Base-by-base conservation (phyloP, 1,140 invertebrate genomes). In the Bombus soroeensis region DNA sequence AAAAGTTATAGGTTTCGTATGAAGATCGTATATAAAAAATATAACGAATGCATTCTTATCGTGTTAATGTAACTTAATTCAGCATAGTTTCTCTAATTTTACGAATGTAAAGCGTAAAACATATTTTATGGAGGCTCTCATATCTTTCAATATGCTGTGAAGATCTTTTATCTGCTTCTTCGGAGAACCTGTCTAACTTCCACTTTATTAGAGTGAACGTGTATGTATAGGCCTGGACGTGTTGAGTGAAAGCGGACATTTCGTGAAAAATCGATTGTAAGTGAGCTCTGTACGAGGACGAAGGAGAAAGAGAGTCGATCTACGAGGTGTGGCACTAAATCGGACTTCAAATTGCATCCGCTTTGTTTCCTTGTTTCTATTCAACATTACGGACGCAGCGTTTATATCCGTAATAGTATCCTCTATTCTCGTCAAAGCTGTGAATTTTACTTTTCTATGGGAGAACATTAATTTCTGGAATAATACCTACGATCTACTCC, bases 231-330 rank as follows among this genome's bases (percentile, higher is more conserved):
- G 8, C 18, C 5, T 66, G 22, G 15, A 18, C 34, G 22, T 22
- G 73, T 74, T 28, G 47, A 43, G 47, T 10, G 57, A 77, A 77
- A 77, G 57, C 22, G 75, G 57, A 41, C 28, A 77, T 39, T 77
- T 77, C 18, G 37, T 25, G 57, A 78, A 78, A 64, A 64, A 39
- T 22, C 75, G 39, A 64, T 78, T 32, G 57, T 41, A 64, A 64
- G 37, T 59, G 75, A 37, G 18, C 53, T 5, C 15, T 28, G 22
- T 18, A 28, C 41, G 15, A 32, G n/a, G 28, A 22, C 15, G n/a
- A 47, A 2, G 10, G 2, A 10, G 59, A 64, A 39, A 41, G 28
- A 39, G 22, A 66, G n/a, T 32, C 5, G 37, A 64, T 62, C n/a
- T 32, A 62, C 53, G 74, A 76, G 74, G 37, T 34, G 75, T 78